Conservation (phyloP, 2,888 invertebrate species). For the Scelioninae gen. 2 region DNA sequence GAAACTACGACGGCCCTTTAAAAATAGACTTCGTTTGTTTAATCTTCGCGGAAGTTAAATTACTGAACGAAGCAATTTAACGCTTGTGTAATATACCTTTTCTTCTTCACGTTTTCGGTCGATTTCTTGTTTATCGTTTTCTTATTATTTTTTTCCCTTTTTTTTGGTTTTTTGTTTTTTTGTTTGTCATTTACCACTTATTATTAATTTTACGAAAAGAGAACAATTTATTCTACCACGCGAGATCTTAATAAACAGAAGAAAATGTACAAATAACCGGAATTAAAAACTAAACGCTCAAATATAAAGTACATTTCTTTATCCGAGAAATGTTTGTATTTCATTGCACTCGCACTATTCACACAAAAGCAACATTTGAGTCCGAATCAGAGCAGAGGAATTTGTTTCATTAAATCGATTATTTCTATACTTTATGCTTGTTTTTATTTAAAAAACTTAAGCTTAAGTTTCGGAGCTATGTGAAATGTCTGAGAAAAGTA, state of each 20-base stretch:
- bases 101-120: constrained; percentile 5
- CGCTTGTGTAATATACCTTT: constrained; percentile 1
- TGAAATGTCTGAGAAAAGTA: too few relatives aligned
- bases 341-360: constrained; percentile 49
- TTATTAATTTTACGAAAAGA: too few relatives aligned
- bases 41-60: constrained; percentile 21
- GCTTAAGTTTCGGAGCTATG: too few relatives aligned
- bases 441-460: too few relatives aligned
- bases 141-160: not conserved
- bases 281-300: constrained; percentile 42
- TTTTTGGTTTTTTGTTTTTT: too few relatives aligned
- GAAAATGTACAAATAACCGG: constrained; percentile 38
- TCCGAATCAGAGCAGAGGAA: constrained; percentile 11
- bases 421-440: too few relatives aligned
- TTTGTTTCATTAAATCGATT: constrained; percentile 4
- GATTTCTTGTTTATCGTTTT: not conserved
- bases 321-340: constrained; percentile 14
- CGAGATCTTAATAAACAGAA: constrained; percentile 28
- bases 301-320: constrained; percentile 19
- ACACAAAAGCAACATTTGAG: constrained; percentile 22
- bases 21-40: constrained; percentile 24
- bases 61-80: constrained; percentile 33
- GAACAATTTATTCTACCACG: constrained; percentile 2
- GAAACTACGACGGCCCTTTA: constrained; percentile 22
- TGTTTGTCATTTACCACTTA: too few relatives aligned